Base-by-base conservation (phyloP, 2,113 vertebrate genomes). In the Mus pahari region DNA sequence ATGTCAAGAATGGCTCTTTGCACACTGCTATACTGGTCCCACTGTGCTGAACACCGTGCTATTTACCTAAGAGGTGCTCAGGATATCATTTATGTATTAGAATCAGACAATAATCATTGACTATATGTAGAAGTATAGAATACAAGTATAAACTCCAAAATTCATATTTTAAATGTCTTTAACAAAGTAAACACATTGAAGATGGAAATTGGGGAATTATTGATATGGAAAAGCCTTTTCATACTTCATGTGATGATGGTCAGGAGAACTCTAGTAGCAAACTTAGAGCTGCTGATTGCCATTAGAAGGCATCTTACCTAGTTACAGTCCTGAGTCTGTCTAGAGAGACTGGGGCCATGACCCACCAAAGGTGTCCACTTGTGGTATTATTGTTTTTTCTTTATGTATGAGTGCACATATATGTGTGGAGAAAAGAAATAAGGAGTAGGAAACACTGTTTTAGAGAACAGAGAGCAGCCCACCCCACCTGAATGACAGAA, bases 101-200 rank as follows among this genome's bases (percentile, higher is more conserved):
- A 95, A 62, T 75, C 42, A 96, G 58, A 66, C 3, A 86, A 28
- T 48, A 66, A 33, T 48, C 60, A 45, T 66, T 66, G 64, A 48
- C 11, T 68, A 9, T 66, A 55, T 55, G 20, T 55, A 95, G 77
- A 94, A 95, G 33, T 87, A 79, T 39, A 36, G 66, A 79, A 89
- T 94, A 28, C 36, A 86, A 45, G 14, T n/a, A 50, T 33, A 90
- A 60, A 78, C 92, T 82, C 39, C 50, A 93, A 75, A 16, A n/a
- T 42, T 84, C 28, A 17, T 83, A 71, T 94, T 94, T 77, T 71
- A 74, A 89, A 74, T 94, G 86, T 9, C 55, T 58, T 84, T 50
- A 48, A 79, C 16, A 74, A 24, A 86, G 26, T 50, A 31, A 86
- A 70, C 58, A 66, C 89, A 17, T 84, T 96, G 24, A 94, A 92